phyloP scores from a whole-genome alignment of 2,113 vertebrate genomes.

The Danio rerio region GRCz12tu NC_133183.1:30867001-30867500 shows the following conservation, averaged over 20 bases:
- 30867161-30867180: constrained; percentile 64
- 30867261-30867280: constrained; percentile 19
- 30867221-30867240: constrained; percentile 50
- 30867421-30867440: constrained; percentile 14
- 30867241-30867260: constrained; percentile 46
- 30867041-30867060: constrained; percentile 58
- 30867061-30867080: constrained; percentile 78
- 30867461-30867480: not conserved
- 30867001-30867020: constrained; percentile 67
- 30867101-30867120: constrained; percentile 77
- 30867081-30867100: constrained; percentile 77
- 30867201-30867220: constrained; percentile 40
- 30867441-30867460: constrained; percentile 11
- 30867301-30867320: constrained; percentile 50
- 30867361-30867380: constrained; percentile 28
- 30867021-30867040: constrained; percentile 73
- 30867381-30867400: constrained; percentile 3
- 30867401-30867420: not conserved
- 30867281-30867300: constrained; percentile 48
- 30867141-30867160: constrained; percentile 65
- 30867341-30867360: not conserved
- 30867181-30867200: constrained; percentile 60
- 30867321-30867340: constrained; percentile 38
- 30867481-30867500: constrained; percentile 8
- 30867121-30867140: constrained; percentile 75